phyloP scores from a whole-genome alignment of 2,113 vertebrate species.

The Peromyscus polionotus region DNA sequence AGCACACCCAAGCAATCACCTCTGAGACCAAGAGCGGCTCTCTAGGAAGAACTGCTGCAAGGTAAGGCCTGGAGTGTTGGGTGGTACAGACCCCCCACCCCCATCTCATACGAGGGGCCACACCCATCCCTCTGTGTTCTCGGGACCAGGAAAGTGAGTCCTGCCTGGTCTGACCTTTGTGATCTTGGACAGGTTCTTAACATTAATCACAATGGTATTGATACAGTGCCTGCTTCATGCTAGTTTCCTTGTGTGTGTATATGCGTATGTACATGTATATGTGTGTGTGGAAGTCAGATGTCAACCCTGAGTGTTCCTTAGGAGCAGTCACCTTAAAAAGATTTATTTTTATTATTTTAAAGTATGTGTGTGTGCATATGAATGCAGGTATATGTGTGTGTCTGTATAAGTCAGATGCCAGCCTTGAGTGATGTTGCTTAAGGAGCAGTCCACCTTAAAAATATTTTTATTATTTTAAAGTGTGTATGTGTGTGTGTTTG shows the following conservation, averaged over 20 bases:
- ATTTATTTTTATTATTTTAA: background rate
- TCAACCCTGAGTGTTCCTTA: background rate
- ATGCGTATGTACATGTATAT: background rate
- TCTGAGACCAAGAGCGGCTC: rapidly evolving
- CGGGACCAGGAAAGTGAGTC: background rate
- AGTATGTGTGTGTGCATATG: background rate
- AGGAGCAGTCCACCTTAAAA: background rate
- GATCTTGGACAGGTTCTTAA: background rate
- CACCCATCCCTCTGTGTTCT: background rate
- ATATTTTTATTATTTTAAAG: background rate
- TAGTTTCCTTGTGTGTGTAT: background rate
- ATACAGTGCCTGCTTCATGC: background rate
- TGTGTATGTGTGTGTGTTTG: background rate
- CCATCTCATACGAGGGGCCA: background rate
- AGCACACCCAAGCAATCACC: background rate
- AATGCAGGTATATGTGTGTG: background rate
- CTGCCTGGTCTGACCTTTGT: background rate
- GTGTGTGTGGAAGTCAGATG: too few relatives aligned
- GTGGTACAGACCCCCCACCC: background rate
- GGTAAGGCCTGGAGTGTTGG: background rate
- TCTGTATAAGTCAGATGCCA: background rate
- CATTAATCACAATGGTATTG: rapidly evolving
- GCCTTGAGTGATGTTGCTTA: background rate
- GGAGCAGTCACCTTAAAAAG: background rate
- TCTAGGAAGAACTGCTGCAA: background rate